Evolutionary conservation across 2,888 invertebrate species (phyloP), one percentile per base, ranked within the genome.

Genomic region (Globia sparganii): DNA sequence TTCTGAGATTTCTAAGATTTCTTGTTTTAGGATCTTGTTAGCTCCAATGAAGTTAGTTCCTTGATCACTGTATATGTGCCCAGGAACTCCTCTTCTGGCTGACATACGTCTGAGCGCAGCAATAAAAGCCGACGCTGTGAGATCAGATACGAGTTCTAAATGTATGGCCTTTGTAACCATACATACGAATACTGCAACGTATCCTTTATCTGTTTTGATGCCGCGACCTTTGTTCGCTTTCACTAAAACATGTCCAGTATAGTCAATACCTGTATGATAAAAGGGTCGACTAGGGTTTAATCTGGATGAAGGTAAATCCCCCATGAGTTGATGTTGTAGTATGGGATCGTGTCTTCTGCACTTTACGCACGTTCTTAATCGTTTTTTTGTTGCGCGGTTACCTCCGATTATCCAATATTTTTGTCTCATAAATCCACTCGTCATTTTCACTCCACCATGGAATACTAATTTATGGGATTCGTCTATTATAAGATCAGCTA

Each of bases 41-140:
- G 72, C 76, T 31, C 72, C 76, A 28, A 77, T 77, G 34, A 77
- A 77, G 56, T 76, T 72, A 49, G 65, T 76, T 25, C 76, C 66
- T 25, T 76, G 76, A n/a, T 71, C 76, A 25, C 59, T 71, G 25
- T 71, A 61, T 1, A 76, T 76, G 49, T 71, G 71, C 6, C 66
- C 76, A 0, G 71, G 66, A 31, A 71, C 71, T 59, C 76, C 76
- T 71, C 71, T 71, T 71, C 76, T 66, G 1, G 76, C 66, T 21
- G 73, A 67, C 73, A 67, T 67, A 11, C 67, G 67, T 61, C 46
- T 34, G 31, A 61, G 34, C 58, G 58, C 58, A 9, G n/a, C n/a
- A n/a, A n/a, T n/a, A n/a, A n/a, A n/a, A n/a, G n/a, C n/a, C n/a
- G n/a, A n/a, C n/a, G n/a, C n/a, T n/a, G n/a, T n/a, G n/a, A n/a